Conservation (phyloP, 1,140 invertebrate genomes). For the Halictus rubicundus region DNA sequence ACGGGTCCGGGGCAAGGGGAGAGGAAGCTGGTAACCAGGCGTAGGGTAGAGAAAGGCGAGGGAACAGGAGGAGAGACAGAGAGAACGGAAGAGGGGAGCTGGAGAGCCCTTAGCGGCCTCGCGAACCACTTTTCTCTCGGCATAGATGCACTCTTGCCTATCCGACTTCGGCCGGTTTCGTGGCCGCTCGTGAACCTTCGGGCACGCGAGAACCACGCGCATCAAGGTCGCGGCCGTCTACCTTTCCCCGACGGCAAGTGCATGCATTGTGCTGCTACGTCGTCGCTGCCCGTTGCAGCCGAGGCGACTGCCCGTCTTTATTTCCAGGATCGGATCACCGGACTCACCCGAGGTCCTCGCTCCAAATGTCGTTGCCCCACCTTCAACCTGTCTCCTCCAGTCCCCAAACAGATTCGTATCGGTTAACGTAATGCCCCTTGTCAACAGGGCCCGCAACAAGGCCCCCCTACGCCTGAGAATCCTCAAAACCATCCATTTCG, state of each 20-base stretch:
- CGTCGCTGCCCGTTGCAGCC: conserved; percentile 56
- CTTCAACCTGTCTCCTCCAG: too few relatives aligned
- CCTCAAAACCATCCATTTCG: too few relatives aligned
- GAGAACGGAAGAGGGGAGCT: conserved; percentile 7
- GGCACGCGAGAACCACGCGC: conserved; percentile 81
- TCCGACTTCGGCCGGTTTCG: conserved; percentile 68
- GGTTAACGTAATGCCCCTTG: too few relatives aligned
- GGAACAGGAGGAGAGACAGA: neutral
- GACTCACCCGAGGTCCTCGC: neutral
- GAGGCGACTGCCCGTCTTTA: conserved; percentile 47
- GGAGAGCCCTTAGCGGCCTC: conserved; percentile 56
- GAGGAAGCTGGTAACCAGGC: neutral
- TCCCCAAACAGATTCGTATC: too few relatives aligned
- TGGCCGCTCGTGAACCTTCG: conserved; percentile 69
- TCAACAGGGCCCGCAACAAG: too few relatives aligned
- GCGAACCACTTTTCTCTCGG: conserved; percentile 48
- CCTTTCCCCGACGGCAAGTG: conserved; percentile 74
- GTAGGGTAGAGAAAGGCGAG: conserved; percentile 4
- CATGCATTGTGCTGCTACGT: conserved; percentile 65
- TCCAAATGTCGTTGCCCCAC: neutral
- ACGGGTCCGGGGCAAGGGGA: neutral
- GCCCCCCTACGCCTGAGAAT: too few relatives aligned
- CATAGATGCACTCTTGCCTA: conserved; percentile 46
- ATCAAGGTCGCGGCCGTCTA: conserved; percentile 79
- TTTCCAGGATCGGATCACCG: conserved; percentile 50